These are phyloP conservation scores for Prenolepis imparis DNA, from an alignment of 2,888 invertebrate genomes.

Conservation along the genomic window DNA sequence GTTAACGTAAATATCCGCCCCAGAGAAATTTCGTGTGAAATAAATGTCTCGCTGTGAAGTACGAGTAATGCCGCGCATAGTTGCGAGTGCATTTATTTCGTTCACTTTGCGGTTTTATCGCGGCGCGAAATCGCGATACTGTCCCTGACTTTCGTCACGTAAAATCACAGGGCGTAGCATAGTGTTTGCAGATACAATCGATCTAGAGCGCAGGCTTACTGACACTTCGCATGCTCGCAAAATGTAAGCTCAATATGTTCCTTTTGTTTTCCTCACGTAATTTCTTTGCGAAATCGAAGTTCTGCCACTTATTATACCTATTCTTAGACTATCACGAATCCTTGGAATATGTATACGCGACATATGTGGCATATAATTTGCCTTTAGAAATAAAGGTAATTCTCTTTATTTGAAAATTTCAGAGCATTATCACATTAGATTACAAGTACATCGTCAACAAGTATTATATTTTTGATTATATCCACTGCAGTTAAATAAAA, in stretches of 20 bases:
- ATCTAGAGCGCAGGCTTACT: conserved; percentile 50
- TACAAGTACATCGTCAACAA: background rate
- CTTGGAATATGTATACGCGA: conserved; percentile 13
- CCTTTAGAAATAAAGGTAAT: conserved; percentile 18
- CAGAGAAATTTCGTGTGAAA: conserved; percentile 8
- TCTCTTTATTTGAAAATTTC: conserved; percentile 14
- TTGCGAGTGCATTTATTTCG: conserved; percentile 23
- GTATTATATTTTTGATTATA: background rate
- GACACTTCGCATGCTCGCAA: conserved; percentile 53
- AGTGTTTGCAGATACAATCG: conserved; percentile 53
- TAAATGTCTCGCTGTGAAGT: background rate
- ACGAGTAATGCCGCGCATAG: background rate
- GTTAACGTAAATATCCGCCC: conserved; percentile 16
- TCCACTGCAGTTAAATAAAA: background rate
- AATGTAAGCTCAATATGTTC: conserved; percentile 52
- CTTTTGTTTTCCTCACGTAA: conserved; percentile 59
- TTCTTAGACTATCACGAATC: conserved; percentile 47
- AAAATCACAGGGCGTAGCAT: conserved; percentile 55
- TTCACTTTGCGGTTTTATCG: conserved; percentile 34
- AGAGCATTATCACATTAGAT: background rate
- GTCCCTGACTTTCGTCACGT: conserved; percentile 56
- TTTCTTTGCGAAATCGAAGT: conserved; percentile 59
- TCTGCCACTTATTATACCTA: conserved; percentile 46
- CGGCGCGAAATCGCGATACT: conserved; percentile 57
- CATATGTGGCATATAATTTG: conserved; percentile 33